Evolutionary conservation across 1,140 invertebrate genomes (phyloP).

Genomic region (Reticulitermes speratus): DNA sequence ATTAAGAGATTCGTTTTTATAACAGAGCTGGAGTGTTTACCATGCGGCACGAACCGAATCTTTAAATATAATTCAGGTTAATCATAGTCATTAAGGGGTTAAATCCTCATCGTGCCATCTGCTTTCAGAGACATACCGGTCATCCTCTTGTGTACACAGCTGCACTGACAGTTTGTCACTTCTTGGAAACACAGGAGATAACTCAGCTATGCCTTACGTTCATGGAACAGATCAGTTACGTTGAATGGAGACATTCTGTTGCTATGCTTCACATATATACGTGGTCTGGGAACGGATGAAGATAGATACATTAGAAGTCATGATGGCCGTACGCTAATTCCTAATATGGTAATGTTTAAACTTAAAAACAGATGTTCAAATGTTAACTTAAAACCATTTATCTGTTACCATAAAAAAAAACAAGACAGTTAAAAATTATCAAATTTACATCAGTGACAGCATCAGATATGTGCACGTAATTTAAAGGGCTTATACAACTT

Average conservation of each 20-base stretch:
- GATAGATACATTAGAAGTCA: background rate
- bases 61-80: too few species aligned
- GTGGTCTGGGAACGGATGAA: background rate
- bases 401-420: background rate
- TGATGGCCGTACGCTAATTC: background rate
- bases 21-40: too few species aligned
- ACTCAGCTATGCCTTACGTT: background rate
- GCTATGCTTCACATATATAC: background rate
- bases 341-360: background rate
- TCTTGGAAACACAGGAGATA: background rate
- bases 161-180: slow-evolving; percentile 2
- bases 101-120: too few species aligned
- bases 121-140: too few species aligned
- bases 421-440: slow-evolving; percentile 2
- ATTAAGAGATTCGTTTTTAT: too few species aligned
- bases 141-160: background rate
- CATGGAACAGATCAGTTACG: background rate
- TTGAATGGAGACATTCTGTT: background rate
- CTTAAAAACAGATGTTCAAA: background rate
- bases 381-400: slow-evolving; percentile 9
- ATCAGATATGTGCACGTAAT: background rate
- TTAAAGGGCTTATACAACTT: background rate
- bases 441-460: background rate
- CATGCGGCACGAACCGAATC: too few species aligned
- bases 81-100: too few species aligned